Evolutionary conservation across 2,888 invertebrate species (phyloP), one percentile per base, ranked within the genome.

Genomic region (Diogma glabrata): DNA sequence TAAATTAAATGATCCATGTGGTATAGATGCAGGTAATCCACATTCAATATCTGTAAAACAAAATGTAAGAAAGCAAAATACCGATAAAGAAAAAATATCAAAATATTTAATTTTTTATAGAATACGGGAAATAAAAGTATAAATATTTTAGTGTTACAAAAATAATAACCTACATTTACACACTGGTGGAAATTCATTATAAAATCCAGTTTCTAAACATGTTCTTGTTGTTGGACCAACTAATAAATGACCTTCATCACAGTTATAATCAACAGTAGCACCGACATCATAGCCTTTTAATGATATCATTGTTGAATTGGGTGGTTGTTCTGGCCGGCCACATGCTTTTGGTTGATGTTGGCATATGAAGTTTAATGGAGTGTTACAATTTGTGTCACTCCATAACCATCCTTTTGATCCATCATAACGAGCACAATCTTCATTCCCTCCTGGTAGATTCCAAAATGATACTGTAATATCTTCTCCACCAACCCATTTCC

Each of bases 351-450:
- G 92, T 64, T 90, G 87, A 71, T 93, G 91, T 70, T 93, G 93
- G 66, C 93, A 93, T 57, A 93, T 92, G 71, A 84, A 93, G 71
- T 92, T 91, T 57, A 91, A 73, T 58, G 81, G 78, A 49, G 84
- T 79, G 54, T 81, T 79, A 68, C 93, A 93, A 64, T 90, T 87
- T 19, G 91, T 91, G 65, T 91, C 91, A 2, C 89, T 88, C 93
- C 93, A 93, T 1, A 93, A 77, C 92, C 93, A 93, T 22, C 92
- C 92, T 66, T 89, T 90, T 61, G 88, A 86, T 54, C 93, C 92
- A 65, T 93, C 92, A 69, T 88, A 93, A 49, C 90, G 74, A 2
- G 91, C 88, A 65, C 93, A 93, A 60, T 87, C 85, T 54, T 89
- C 88, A 56, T 78, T 79, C 0, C 85, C 86, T 0, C 86, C 85